Evolutionary conservation across 2,797 vertebrate genomes (phyloP).

Genomic region (Adrianichthys oophorus): DNA sequence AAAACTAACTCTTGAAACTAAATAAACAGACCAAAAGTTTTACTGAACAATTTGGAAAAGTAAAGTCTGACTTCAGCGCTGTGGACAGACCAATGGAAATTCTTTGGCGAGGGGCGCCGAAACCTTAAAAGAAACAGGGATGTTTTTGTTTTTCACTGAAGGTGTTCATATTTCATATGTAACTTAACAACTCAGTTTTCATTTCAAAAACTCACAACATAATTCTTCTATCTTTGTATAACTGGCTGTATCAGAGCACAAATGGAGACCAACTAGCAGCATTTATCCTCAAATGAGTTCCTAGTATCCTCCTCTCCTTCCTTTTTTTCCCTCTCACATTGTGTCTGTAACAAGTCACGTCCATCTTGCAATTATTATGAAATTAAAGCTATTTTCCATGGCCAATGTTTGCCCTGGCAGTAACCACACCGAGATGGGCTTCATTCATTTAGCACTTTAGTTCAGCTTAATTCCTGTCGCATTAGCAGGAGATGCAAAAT

Average conservation of each 20-base stretch:
- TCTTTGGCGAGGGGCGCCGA: constrained; percentile 13
- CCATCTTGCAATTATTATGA: constrained; percentile 79
- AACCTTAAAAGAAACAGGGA: constrained; percentile 3
- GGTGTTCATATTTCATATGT: constrained; percentile 29
- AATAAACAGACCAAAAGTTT: constrained; percentile 5
- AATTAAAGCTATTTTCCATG: constrained; percentile 80
- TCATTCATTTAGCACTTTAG: constrained; percentile 81
- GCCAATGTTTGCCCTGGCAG: constrained; percentile 75
- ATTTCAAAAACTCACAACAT: constrained; percentile 31
- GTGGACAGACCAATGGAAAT: background rate
- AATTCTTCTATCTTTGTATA: constrained; percentile 33
- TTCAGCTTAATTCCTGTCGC: constrained; percentile 90
- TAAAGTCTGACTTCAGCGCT: constrained; percentile 1
- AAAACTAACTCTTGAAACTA: background rate
- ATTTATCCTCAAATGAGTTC: constrained; percentile 34
- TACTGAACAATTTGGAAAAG: background rate
- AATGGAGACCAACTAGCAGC: constrained; percentile 20
- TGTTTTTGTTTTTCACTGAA: constrained; percentile 35
- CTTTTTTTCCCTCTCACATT: constrained; percentile 45
- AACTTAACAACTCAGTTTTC: constrained; percentile 30
- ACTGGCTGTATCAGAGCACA: constrained; percentile 37
- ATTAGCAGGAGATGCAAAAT: constrained; percentile 85
- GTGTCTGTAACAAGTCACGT: constrained; percentile 73
- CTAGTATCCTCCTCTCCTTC: background rate
- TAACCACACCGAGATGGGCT: constrained; percentile 73